Evolutionary conservation across 2,113 vertebrate species (phyloP).

Genomic region (Amphilophus citrinellus): DNA sequence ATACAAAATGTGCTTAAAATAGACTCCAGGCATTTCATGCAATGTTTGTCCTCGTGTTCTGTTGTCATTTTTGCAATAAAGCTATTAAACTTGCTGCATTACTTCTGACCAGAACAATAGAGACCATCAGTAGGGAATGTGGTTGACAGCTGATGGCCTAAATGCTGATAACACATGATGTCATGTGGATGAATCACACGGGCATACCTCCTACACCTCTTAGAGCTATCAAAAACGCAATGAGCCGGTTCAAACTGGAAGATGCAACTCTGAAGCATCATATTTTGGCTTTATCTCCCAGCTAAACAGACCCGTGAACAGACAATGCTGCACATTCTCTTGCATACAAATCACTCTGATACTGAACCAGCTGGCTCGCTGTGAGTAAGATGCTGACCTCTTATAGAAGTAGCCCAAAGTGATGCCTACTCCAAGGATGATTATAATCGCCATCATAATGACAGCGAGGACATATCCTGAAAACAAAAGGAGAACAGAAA

Average conservation of each 20-base stretch:
- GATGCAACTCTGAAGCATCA: not conserved
- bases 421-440: conserved; percentile 89
- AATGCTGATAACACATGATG: not conserved
- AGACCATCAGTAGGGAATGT: not conserved
- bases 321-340: not conserved
- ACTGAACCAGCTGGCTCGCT: not conserved
- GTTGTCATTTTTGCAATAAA: not conserved
- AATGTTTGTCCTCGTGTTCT: not conserved
- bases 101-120: conserved; percentile 7
- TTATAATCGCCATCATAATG: conserved; percentile 92
- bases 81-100: not conserved
- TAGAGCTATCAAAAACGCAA: not conserved
- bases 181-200: not conserved
- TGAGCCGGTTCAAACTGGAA: not conserved
- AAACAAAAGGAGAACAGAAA: conserved; percentile 14
- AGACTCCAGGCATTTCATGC: conserved; percentile 31
- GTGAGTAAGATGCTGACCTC: conserved; percentile 82
- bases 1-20: conserved; percentile 40
- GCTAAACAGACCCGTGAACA: not conserved
- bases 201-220: not conserved
- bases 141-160: conserved; percentile 31
- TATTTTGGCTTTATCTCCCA: not conserved
- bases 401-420: conserved; percentile 94
- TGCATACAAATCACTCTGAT: not conserved
- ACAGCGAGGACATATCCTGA: conserved; percentile 90